These are phyloP conservation scores for Leptopilina clavipes DNA, from an alignment of 1,140 invertebrate species.

Conservation along the genomic window DNA sequence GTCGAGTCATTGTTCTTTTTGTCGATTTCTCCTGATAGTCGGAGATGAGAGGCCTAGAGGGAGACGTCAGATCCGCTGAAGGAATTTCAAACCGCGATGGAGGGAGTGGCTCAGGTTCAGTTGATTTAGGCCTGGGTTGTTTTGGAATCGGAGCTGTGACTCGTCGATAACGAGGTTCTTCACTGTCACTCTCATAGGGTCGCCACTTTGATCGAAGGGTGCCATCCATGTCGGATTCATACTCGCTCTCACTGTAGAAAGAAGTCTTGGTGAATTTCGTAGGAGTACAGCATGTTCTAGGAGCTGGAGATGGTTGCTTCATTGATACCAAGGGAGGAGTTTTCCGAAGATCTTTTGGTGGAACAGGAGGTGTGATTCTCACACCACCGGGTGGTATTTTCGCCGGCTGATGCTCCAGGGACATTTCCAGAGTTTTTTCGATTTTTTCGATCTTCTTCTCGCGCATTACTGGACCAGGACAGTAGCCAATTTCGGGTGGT, in stretches of 20 bases:
- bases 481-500: constrained; percentile 80
- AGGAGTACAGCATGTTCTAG: constrained; percentile 69
- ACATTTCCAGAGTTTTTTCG: constrained; percentile 77
- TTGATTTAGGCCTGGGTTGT: constrained; percentile 74
- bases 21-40: constrained; percentile 56
- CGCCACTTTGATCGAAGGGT: constrained; percentile 76
- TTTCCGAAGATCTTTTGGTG: constrained; percentile 71
- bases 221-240: constrained; percentile 82
- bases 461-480: constrained; percentile 68
- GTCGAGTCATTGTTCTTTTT: constrained; percentile 61
- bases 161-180: constrained; percentile 77
- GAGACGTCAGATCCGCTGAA: constrained; percentile 73
- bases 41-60: constrained; percentile 71
- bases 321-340: constrained; percentile 62
- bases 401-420: constrained; percentile 74
- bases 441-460: constrained; percentile 77
- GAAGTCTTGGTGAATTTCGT: constrained; percentile 79
- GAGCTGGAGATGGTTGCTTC: constrained; percentile 45
- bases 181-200: constrained; percentile 80
- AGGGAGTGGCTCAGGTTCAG: constrained; percentile 76
- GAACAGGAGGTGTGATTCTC: constrained; percentile 69
- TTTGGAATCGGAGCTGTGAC: constrained; percentile 74
- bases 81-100: constrained; percentile 77
- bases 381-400: constrained; percentile 76
- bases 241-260: constrained; percentile 79